Evolutionary conservation across 2,113 vertebrate species (phyloP).

Genomic region (Peromyscus californicus): DNA sequence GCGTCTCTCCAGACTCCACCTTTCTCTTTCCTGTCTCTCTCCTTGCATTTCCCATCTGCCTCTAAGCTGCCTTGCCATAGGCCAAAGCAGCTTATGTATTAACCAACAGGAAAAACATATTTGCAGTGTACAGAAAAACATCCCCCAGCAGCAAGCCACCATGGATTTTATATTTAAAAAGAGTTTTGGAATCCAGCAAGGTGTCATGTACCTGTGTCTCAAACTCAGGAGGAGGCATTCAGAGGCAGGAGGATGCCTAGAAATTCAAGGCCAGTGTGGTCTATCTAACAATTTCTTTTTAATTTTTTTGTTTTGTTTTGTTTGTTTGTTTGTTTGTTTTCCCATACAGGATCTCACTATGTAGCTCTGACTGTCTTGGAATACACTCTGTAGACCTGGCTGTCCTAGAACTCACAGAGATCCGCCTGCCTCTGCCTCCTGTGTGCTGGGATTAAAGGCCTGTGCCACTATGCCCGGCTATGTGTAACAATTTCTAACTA

Average conservation of each 20-base stretch:
- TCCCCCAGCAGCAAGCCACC: background rate
- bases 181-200: background rate
- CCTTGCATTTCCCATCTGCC: no score
- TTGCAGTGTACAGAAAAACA: no score
- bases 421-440: background rate
- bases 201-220: background rate
- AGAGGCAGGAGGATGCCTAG: background rate
- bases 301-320: background rate
- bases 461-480: background rate
- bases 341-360: background rate
- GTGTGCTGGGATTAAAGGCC: background rate
- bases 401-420: background rate
- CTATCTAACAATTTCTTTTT: background rate
- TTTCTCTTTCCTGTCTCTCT: no score
- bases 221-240: background rate
- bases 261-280: background rate
- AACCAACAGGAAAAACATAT: no score
- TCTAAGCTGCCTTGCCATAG: no score
- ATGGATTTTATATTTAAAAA: background rate
- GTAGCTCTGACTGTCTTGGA: no score
- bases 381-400: no score
- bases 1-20: no score
- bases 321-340: background rate
- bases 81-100: no score
- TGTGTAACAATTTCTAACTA: background rate